Conservation (phyloP, 2,113 vertebrate genomes). For the Indicator maculatus region DNA sequence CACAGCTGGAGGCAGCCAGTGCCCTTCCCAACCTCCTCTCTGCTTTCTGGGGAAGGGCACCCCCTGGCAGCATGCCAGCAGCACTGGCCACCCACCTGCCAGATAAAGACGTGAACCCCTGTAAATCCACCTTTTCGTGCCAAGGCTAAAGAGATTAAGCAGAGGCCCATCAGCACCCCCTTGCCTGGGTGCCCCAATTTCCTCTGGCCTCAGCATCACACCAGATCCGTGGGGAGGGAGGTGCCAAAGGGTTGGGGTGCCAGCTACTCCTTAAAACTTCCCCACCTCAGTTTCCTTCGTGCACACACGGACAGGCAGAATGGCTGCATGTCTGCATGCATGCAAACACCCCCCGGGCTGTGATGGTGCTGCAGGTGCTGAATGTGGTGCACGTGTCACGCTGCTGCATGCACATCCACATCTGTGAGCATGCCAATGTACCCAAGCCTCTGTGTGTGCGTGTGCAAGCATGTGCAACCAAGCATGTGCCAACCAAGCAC, state of each 20-base stretch:
- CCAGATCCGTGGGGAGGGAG: background rate
- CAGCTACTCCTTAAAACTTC: fast-evolving
- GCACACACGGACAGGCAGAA: fast-evolving
- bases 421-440: fast-evolving
- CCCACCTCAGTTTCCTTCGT: background rate
- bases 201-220: background rate
- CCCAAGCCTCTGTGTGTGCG: background rate
- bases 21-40: fast-evolving
- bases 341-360: background rate
- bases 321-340: fast-evolving
- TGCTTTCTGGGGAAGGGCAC: fast-evolving
- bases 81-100: constrained; percentile 5
- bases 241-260: background rate
- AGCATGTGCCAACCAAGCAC: fast-evolving
- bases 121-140: constrained; percentile 42
- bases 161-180: background rate
- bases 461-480: no score
- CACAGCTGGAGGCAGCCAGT: background rate
- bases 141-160: constrained; percentile 62
- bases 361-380: fast-evolving
- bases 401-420: fast-evolving
- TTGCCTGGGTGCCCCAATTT: fast-evolving
- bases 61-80: background rate
- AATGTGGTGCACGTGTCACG: fast-evolving
- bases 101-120: constrained; percentile 9